Evolutionary conservation across 2,113 vertebrate species (phyloP), one percentile per base, ranked within the genome.

Genomic region (Eubucco bourcierii): DNA sequence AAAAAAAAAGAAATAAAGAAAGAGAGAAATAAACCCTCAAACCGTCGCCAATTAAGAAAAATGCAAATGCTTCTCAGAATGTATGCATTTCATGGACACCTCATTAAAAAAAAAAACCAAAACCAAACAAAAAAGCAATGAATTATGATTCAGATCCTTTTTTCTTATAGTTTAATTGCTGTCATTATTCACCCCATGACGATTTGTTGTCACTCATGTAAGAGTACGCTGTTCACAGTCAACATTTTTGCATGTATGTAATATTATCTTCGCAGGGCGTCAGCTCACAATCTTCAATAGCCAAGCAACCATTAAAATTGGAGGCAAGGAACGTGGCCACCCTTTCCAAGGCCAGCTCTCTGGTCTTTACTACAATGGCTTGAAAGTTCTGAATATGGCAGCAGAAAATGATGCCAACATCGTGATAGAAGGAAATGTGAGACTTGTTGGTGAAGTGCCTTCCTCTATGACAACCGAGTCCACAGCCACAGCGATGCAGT

Each of bases 241-340:
- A 98, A 98, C 98, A 98, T 98, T 98, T 98, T 98, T 97, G 98
- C 98, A 98, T 98, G 98, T 98, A 98, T 99, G 97, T 98, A 99
- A 99, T 99, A 90, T 98, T 99, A 97, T 99, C 98, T 99, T 97
- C 95, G 85, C 98, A 99, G 99, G 99, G 91, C 99, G 99, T 94
- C 99, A 99, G 98, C 99, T 99, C 96, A 99, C 99, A 97, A 99
- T 99, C 98, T 99, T 99, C 99, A 99, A 99, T 98, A 99, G 99
- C 97, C 99, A 99, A 98, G 99, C 99, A 95, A 99, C 99, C 94
- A 99, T 99, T 98, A 99, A 99, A 98, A 99, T 99, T 97, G 99
- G 99, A 93, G 99, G 99, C 97, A 99, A 98, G 94, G 99, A 99
- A 96, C 98, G 98, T 92, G 98, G 98, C 96, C 98, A 98, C 88